Base-by-base conservation (phyloP, 2,888 invertebrate genomes). In the Acanthoscelides obtectus region DNA sequence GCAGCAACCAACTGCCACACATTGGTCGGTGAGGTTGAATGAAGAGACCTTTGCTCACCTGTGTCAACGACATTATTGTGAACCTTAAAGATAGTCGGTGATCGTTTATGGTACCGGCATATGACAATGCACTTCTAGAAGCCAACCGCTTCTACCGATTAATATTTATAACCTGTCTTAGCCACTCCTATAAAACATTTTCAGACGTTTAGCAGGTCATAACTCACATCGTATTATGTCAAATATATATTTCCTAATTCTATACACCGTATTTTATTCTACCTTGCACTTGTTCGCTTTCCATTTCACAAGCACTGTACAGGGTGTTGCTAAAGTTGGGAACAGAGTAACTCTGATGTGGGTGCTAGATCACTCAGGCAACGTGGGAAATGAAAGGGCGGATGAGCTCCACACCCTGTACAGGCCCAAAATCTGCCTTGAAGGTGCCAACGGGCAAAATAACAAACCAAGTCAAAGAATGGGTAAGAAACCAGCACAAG, bases 221-320 rank as follows among this genome's bases (percentile, higher is more conserved):
- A 25, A 68, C 27, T 68, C 25, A 68, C 68, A 25, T 68, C 45
- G 20, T 25, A 68, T 68, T 20, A 68, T 27, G 68, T 25, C n/a
- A 45, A 45, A 45, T 45, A 45, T 45, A 45, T 12, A 45, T 45
- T 45, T 45, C 45, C 17, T 45, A 45, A 45, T 17, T 17, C 12
- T 45, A 45, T 17, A 25, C 4, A 25, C 45, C 45, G 45, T 45
- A 45, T 45, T 45, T 45, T 45, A 45, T 45, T 45, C n/a, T 3
- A 12, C 45, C 17, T 1, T 45, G 8, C 45, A 45, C 45, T 45
- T 45, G 45, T 45, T 12, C 17, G 17, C 45, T 45, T 45, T 45
- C 45, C 45, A 45, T 45, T 45, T 45, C 45, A 12, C 17, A 17
- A 12, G 17, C 45, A 17, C 45, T 45, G 17, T 17, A 45, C n/a